phyloP scores from a whole-genome alignment of 2,113 vertebrate genomes.

The Thunnus thynnus region DNA sequence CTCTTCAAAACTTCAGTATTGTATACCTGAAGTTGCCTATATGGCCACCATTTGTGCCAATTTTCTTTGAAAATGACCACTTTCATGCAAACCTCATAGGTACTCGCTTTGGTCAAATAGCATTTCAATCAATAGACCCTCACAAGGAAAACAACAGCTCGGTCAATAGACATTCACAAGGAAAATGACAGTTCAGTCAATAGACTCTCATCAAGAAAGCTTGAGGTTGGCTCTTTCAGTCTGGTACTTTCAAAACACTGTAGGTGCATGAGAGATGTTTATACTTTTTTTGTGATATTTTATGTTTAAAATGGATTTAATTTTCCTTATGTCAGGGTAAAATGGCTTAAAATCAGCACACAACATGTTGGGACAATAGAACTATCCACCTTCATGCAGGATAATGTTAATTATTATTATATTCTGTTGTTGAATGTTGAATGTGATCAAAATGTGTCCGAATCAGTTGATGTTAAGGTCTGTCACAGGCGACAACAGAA shows the following conservation, averaged over 20 bases:
- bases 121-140: constrained; percentile 24
- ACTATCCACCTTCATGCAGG: background rate
- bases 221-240: background rate
- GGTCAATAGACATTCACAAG: constrained; percentile 34
- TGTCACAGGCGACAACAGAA: background rate
- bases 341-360: background rate
- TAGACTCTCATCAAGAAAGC: constrained; percentile 5
- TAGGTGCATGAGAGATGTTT: background rate
- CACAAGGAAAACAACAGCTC: constrained; percentile 14
- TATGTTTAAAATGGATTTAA: background rate
- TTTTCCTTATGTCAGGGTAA: background rate
- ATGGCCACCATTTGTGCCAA: background rate
- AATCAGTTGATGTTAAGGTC: constrained; percentile 5
- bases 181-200: constrained; percentile 40
- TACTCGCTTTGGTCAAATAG: constrained; percentile 15
- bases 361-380: background rate
- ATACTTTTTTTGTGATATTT: background rate
- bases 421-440: background rate
- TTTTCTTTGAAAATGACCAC: background rate
- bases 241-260: background rate
- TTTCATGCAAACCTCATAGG: background rate
- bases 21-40: background rate
- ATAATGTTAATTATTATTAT: background rate
- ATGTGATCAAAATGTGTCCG: background rate
- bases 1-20: background rate